Percentiles rank a stretch among this genome's conserved stretches.
These are phyloP conservation scores for Agrilus planipennis DNA, from an alignment of 1,140 invertebrate species.

Conservation along the genomic window DNA sequence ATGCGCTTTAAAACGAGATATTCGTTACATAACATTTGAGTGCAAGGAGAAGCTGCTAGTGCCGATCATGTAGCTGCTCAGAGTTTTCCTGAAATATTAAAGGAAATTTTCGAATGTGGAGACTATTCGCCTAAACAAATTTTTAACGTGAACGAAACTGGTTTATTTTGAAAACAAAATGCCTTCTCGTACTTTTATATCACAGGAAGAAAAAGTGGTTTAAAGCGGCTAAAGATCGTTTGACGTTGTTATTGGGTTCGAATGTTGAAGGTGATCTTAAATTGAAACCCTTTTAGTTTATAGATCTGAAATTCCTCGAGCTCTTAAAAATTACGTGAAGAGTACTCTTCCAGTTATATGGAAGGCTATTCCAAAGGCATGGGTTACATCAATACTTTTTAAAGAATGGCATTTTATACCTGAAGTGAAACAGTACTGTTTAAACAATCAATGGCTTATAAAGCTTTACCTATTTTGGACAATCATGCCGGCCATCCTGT, in stretches of 20 bases:
- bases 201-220: conserved; percentile 26
- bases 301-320: conserved; percentile 12
- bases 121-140: conserved; percentile 29
- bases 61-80: too few relatives aligned
- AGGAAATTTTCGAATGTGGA: conserved; percentile 29
- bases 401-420: conserved; percentile 13
- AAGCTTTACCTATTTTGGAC: conserved; percentile 27
- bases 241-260: too few relatives aligned
- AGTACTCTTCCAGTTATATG: conserved; percentile 30
- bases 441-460: not conserved
- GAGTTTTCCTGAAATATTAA: too few relatives aligned
- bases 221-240: conserved; percentile 35
- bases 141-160: conserved; percentile 33
- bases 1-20: too few relatives aligned
- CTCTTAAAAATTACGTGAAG: conserved; percentile 11
- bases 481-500: conserved; percentile 25
- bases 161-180: conserved; percentile 31
- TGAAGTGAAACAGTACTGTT: conserved; percentile 14
- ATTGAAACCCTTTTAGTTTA: conserved; percentile 13
- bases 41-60: too few relatives aligned
- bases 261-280: too few relatives aligned
- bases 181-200: conserved; percentile 23
- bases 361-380: conserved; percentile 25
- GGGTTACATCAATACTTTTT: conserved; percentile 16
- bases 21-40: too few relatives aligned